Base-by-base conservation (phyloP, 2,797 vertebrate genomes). In the Arrhamphus sclerolepis region DNA sequence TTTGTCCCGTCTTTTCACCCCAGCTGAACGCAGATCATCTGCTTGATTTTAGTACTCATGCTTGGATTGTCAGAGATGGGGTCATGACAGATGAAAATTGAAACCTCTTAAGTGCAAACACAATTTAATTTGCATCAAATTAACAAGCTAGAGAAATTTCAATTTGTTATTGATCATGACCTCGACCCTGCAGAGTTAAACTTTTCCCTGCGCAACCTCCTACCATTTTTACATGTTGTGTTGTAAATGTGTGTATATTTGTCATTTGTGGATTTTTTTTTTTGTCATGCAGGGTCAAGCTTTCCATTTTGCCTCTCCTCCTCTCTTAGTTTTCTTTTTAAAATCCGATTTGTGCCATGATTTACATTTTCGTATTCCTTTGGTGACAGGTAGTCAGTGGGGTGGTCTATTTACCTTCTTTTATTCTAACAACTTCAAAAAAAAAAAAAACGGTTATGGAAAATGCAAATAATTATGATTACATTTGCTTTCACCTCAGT, bases 1-100 rank as follows among this genome's bases (percentile, higher is more conserved):
- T 94, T 94, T 93, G 91, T 93, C 93, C 90, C 75, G 89, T 94
- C 90, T 92, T 70, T 75, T 84, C 68, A 73, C 80, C 66, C 55
- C 66, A 60, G 68, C 58, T 60, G 31, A 53, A 48, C 24, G 39
- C 68, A 68, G 75, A 70, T 38, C 78, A 69, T 77, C 73, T 70
- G 34, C 57, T 69, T 64, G n/a, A 72, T 81, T 66, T 47, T 67
- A 76, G 22, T 67, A 19, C 52, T 38, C 63, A 51, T 70, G 72
- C 72, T 80, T 61, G 16, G 57, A 69, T 73, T 77, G 64, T 66
- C 46, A 48, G 46, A 58, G 65, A 62, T 47, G 38, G n/a, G 73
- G 68, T 82, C 80, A 75, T 70, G 73, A 73, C 74, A 76, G 74
- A 76, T 76, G 38, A 71, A 71, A 81, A 85, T 57, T 51, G 11